Conservation (phyloP, 2,888 invertebrate species). For the Busseola fusca region DNA sequence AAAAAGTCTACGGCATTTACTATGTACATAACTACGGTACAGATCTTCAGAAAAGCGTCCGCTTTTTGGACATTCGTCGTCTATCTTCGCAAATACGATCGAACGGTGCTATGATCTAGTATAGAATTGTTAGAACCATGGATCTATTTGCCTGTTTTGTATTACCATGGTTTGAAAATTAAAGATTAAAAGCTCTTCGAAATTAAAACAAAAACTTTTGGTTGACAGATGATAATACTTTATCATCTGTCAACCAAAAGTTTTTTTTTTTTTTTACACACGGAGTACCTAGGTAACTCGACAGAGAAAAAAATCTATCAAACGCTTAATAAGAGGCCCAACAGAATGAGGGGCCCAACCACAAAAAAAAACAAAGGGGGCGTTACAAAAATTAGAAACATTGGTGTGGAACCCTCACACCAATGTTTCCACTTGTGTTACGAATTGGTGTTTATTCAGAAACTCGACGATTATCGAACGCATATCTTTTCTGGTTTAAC, state of each 20-base stretch:
- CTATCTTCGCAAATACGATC: background rate
- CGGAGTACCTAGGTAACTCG: background rate
- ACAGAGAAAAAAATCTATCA: background rate
- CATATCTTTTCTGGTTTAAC: background rate
- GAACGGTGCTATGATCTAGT: no score
- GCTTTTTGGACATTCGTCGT: background rate
- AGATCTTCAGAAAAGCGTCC: background rate
- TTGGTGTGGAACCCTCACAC: background rate
- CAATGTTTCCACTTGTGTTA: background rate
- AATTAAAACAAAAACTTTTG: background rate
- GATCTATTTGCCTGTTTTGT: background rate
- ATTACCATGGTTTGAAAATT: background rate
- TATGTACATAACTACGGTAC: conserved; percentile 3
- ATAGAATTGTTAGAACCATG: background rate
- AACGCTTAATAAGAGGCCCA: background rate
- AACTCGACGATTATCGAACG: background rate
- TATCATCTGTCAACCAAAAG: no score
- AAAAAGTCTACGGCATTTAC: conserved; percentile 41
- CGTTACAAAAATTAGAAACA: background rate
- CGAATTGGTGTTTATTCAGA: background rate
- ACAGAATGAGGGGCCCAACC: no score
- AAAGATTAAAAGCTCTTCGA: background rate
- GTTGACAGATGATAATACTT: background rate
- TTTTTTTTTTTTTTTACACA: no score
- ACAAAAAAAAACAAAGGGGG: no score